Evolutionary conservation across 2,113 vertebrate genomes (phyloP).

Genomic region (Amazona guildingii): DNA sequence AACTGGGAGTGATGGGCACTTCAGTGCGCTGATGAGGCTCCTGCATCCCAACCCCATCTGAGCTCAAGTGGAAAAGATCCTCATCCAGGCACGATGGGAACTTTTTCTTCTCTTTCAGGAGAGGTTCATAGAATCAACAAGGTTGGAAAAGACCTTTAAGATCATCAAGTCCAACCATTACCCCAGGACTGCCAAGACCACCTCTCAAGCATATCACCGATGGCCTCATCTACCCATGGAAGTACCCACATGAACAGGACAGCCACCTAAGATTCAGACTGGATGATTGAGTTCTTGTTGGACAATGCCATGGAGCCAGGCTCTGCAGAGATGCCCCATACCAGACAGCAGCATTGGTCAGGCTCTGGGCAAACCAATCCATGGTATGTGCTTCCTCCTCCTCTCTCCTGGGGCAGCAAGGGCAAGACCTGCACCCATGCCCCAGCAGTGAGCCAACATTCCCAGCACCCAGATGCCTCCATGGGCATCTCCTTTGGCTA

Average conservation of each 20-base stretch:
- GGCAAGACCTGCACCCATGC: neutral
- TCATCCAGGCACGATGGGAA: neutral
- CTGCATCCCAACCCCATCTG: neutral
- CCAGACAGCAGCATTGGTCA: neutral
- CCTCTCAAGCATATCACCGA: neutral
- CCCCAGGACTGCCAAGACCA: neutral
- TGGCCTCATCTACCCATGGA: neutral
- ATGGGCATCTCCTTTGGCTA: neutral
- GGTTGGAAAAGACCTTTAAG: neutral
- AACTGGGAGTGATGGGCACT: fast-evolving
- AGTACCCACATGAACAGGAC: fast-evolving
- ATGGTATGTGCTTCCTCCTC: neutral
- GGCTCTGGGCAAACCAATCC: neutral
- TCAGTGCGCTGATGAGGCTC: fast-evolving
- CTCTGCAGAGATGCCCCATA: neutral
- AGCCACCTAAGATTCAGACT: neutral
- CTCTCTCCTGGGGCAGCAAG: neutral
- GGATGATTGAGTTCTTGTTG: neutral
- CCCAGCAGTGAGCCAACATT: neutral
- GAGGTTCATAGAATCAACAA: neutral
- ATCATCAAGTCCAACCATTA: neutral
- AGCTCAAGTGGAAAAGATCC: neutral
- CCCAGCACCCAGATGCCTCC: neutral
- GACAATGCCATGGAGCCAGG: fast-evolving
- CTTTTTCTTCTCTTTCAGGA: neutral